A percentile compares a stretch with the other conserved stretches of the same genome.
Conservation (phyloP, 2,888 invertebrate species). For the Stenolophus ochropezus region DNA sequence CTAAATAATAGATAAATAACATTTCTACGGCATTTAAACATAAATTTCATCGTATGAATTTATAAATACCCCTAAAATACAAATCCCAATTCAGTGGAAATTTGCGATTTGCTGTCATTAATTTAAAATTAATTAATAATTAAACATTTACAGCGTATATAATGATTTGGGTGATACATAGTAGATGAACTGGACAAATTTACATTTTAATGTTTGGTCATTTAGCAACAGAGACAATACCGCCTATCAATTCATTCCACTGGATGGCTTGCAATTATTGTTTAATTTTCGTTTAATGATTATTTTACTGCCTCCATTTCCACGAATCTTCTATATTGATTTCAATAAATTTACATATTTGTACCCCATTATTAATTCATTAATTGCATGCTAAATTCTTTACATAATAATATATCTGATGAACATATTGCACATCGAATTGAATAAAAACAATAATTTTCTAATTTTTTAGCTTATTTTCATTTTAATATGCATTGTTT, state of each 20-base stretch:
- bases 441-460: too few species aligned
- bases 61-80: background rate
- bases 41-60: background rate
- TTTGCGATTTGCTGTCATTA: background rate
- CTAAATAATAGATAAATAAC: background rate
- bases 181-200: background rate
- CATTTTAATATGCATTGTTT: too few species aligned
- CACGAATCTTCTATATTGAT: background rate
- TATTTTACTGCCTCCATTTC: background rate
- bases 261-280: background rate
- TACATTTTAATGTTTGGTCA: background rate
- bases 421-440: too few species aligned
- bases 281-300: background rate
- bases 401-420: too few species aligned
- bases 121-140: conserved; percentile 14
- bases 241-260: background rate
- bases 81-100: background rate
- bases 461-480: too few species aligned
- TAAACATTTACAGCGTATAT: background rate
- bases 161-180: background rate
- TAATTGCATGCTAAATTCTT: too few species aligned
- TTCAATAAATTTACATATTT: background rate
- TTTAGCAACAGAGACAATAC: background rate
- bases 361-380: too few species aligned
- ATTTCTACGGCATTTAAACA: background rate